Base-by-base conservation (phyloP, 2,113 vertebrate species). In the Cyprinodon variegatus region DNA sequence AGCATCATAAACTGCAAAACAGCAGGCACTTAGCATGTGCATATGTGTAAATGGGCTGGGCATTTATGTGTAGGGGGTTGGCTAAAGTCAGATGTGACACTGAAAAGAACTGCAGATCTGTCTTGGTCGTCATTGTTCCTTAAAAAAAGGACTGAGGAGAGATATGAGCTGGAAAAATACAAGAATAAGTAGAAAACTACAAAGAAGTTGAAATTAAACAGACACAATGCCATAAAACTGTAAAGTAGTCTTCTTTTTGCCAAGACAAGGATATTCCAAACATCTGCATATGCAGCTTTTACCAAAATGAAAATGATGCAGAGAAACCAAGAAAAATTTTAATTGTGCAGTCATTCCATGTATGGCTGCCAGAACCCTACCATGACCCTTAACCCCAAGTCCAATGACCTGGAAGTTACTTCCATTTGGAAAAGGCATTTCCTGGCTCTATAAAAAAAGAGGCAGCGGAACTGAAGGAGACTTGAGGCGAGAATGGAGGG, bases 361-460 rank as follows among this genome's bases (percentile, higher is more conserved):
- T 91, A 90, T 70, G 78, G 78, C 72, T 48, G 69, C 46, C 68
- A 67, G 68, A 85, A 82, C 91, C 90, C 83, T 72, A 70, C 36
- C 43, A 17, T 83, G 88, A 92, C 90, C 92, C 86, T 60, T 86
- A 72, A 90, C 83, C 89, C 83, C 65, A 41, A 63, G 75, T 79
- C 87, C 84, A 84, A 43, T 93, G 93, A 93, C 90, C 92, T 93
- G 90, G 91, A 94, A 94, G 91, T 89, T 91, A 91, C 79, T 72
- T 90, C 84, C 89, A 90, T 91, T 92, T 78, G 88, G 70, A 77
- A 81, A 68, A 74, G 68, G 85, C 84, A 82, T 91, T 93, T 93
- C 84, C 90, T 88, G 71, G 87, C 88, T 93, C 90, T 83, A 90
- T 91, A 88, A 93, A 71, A 92, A 82, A 92, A 83, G 75, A 79